Percentiles rank a stretch among this genome's conserved stretches.
Conservation (phyloP, 2,113 vertebrate species). For the Phaethornis superciliosus region DNA sequence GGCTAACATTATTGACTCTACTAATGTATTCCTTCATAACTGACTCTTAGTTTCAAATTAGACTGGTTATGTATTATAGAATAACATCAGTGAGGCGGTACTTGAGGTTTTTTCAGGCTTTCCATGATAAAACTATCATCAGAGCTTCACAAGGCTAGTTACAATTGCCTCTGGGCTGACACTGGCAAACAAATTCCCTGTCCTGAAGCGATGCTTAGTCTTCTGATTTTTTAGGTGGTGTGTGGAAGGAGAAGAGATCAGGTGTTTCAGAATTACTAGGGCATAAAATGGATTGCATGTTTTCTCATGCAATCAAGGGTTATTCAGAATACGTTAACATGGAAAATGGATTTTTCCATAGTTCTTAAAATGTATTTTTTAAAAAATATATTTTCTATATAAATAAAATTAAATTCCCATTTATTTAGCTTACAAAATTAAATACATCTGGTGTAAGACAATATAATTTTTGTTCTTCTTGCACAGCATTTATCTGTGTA, state of each 20-base stretch:
- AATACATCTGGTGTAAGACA: background rate
- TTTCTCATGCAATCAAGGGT: background rate
- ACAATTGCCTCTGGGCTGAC: background rate
- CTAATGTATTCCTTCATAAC: constrained; percentile 44
- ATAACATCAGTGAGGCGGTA: background rate
- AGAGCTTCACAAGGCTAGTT: background rate
- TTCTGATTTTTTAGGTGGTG: background rate
- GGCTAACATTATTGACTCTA: constrained; percentile 48
- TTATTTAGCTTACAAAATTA: constrained; percentile 13
- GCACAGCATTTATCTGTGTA: background rate
- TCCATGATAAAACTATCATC: constrained; percentile 3
- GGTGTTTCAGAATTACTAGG: constrained; percentile 12
- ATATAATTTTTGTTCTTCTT: background rate
- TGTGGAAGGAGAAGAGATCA: background rate
- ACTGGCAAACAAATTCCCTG: constrained; percentile 7
- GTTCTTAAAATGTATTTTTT: background rate
- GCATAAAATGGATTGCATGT: background rate
- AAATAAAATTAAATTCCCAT: background rate
- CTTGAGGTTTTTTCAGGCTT: constrained; percentile 48
- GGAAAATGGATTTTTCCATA: background rate
- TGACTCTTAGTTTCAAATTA: constrained; percentile 50
- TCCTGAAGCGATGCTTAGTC: background rate
- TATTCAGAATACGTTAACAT: background rate
- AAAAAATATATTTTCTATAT: background rate
- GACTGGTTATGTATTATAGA: constrained; percentile 18